A percentile compares a stretch with the other conserved stretches of the same genome.
These are phyloP conservation scores for Coendou prehensilis DNA, from an alignment of 2,797 vertebrate genomes.

Conservation along the genomic window DNA sequence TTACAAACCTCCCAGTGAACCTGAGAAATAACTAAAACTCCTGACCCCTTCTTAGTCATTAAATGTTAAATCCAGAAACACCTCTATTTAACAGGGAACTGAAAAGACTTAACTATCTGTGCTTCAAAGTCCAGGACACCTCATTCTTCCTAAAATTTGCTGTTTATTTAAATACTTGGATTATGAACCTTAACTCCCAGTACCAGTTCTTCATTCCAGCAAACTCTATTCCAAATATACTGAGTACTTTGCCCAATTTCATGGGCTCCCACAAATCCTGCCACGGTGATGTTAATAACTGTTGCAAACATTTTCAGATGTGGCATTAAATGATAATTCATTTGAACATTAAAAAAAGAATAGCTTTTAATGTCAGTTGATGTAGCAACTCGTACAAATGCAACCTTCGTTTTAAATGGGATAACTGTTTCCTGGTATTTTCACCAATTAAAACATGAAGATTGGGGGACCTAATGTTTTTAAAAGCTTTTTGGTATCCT, in stretches of 20 bases:
- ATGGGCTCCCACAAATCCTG: not conserved
- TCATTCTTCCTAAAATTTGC: not conserved
- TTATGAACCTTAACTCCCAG: not conserved
- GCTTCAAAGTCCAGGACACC: not conserved
- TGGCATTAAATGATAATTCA: not conserved
- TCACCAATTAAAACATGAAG: not conserved
- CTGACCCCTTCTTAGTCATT: not conserved
- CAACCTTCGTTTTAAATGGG: not conserved
- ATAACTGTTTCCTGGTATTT: not conserved
- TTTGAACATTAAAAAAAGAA: not conserved
- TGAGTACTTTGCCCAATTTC: not conserved
- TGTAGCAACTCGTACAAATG: not conserved
- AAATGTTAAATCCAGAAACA: not conserved
- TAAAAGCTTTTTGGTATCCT: not conserved
- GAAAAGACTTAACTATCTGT: not conserved
- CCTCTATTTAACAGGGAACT: not conserved
- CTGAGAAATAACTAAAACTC: not conserved
- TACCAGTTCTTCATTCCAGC: not conserved
- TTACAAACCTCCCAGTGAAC: not conserved
- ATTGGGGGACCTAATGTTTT: not conserved
- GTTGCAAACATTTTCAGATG: not conserved
- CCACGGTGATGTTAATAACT: not conserved
- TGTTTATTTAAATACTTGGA: not conserved
- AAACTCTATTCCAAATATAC: not conserved
- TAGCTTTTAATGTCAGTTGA: slow-evolving; percentile 16